Percentiles rank a stretch among this genome's conserved stretches.
These are phyloP conservation scores for Scaptomyza tumidula DNA, from an alignment of 2,888 invertebrate species.

Conservation along the genomic window DNA sequence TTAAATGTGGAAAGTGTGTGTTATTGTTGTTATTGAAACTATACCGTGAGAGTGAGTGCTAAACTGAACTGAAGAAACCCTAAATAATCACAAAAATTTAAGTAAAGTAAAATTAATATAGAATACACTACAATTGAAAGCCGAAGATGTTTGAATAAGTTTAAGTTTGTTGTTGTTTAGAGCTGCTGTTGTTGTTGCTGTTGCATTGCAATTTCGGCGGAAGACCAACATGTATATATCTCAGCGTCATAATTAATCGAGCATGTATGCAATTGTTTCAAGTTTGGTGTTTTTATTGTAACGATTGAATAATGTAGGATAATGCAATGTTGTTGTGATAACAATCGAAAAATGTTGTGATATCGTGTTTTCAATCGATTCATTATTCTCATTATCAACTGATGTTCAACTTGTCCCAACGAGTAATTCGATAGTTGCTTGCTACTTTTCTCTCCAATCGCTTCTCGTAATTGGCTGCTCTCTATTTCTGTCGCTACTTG, in stretches of 20 bases:
- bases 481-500: not conserved
- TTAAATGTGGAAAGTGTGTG: not conserved
- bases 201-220: conserved; percentile 3
- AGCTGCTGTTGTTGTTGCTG: conserved; percentile 6
- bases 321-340: conserved; percentile 44
- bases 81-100: conserved; percentile 6
- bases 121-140: conserved; percentile 54
- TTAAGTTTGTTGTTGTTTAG: conserved; percentile 19
- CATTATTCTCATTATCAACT: conserved; percentile 14
- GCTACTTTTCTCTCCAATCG: conserved; percentile 6
- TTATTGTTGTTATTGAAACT: conserved; percentile 1
- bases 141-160: conserved; percentile 29
- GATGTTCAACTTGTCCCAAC: conserved; percentile 1
- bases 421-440: not conserved
- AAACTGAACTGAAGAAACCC: conserved; percentile 17
- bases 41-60: conserved; percentile 13
- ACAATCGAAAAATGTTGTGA: conserved; percentile 48
- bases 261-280: conserved; percentile 40
- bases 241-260: conserved; percentile 26
- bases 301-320: conserved; percentile 41
- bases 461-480: not conserved
- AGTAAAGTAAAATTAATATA: conserved; percentile 9
- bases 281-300: conserved; percentile 36
- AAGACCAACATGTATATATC: not conserved
- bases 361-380: conserved; percentile 7